These are phyloP conservation scores for Dermatemys mawii DNA, from an alignment of 2,113 vertebrate species.

Conservation along the genomic window DNA sequence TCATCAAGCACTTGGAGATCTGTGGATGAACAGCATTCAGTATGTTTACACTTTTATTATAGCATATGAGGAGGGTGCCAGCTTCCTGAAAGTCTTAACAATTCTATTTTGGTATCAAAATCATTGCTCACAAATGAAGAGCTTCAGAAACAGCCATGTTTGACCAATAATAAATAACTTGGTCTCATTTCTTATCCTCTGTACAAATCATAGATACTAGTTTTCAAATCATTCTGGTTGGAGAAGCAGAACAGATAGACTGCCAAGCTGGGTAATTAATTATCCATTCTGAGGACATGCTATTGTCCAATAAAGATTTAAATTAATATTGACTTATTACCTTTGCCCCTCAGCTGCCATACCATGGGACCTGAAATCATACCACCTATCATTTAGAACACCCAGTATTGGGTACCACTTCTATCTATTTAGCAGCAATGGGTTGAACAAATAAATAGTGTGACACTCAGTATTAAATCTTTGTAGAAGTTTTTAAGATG, in stretches of 20 bases:
- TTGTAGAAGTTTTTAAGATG: background rate
- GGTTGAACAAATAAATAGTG: background rate
- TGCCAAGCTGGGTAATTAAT: background rate
- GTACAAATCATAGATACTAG: background rate
- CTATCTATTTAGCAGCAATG: rapidly evolving
- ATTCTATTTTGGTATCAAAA: background rate
- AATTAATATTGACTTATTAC: background rate
- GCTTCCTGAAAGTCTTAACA: background rate
- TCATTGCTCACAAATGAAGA: background rate
- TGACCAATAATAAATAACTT: background rate
- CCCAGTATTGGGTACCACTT: background rate
- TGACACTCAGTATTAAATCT: background rate
- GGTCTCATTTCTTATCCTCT: background rate
- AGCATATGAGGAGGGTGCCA: background rate
- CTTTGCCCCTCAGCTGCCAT: background rate
- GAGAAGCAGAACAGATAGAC: background rate
- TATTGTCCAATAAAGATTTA: background rate
- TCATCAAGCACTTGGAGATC: background rate
- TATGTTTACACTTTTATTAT: background rate
- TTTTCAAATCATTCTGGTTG: background rate
- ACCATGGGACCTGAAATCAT: background rate
- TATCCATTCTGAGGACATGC: background rate
- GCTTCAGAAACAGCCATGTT: background rate
- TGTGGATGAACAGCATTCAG: background rate
- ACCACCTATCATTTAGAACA: background rate